Evolutionary conservation across 2,113 vertebrate species (phyloP).

Genomic region (Cnemophilus loriae): DNA sequence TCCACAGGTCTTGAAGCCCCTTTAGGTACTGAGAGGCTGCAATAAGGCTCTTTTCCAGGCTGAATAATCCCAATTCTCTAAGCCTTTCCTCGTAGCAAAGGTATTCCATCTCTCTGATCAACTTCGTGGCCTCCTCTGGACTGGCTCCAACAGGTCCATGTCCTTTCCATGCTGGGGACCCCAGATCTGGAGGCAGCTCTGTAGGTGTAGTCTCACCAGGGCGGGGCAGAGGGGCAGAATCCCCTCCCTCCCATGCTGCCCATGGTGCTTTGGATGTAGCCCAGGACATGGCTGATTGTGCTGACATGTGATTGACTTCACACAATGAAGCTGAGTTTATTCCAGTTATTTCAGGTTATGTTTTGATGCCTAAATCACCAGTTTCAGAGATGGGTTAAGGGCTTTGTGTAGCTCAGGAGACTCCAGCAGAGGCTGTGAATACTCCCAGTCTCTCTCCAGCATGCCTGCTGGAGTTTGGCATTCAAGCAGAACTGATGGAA

Average conservation of each 20-base stretch:
- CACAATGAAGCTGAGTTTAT: neutral
- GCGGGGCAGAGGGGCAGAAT: neutral
- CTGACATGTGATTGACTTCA: neutral
- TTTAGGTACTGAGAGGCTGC: neutral
- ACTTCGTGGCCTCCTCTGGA: neutral
- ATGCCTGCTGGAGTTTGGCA: neutral
- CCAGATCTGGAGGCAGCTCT: neutral
- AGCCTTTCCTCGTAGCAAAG: neutral
- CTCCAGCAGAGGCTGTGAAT: neutral
- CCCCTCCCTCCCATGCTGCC: neutral
- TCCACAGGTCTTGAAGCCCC: neutral
- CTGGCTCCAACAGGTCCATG: neutral
- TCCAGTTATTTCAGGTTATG: neutral
- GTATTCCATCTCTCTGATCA: neutral
- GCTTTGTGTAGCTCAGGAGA: neutral
- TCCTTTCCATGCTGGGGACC: neutral
- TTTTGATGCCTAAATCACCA: neutral
- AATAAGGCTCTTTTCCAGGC: neutral
- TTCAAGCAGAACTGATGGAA: neutral
- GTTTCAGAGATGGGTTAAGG: neutral
- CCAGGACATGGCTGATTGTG: neutral
- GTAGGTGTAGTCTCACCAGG: neutral
- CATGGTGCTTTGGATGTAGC: neutral
- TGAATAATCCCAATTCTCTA: neutral
- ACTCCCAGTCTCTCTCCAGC: neutral